Base-by-base conservation (phyloP, 2,888 invertebrate genomes). In the Amorpha juglandis region DNA sequence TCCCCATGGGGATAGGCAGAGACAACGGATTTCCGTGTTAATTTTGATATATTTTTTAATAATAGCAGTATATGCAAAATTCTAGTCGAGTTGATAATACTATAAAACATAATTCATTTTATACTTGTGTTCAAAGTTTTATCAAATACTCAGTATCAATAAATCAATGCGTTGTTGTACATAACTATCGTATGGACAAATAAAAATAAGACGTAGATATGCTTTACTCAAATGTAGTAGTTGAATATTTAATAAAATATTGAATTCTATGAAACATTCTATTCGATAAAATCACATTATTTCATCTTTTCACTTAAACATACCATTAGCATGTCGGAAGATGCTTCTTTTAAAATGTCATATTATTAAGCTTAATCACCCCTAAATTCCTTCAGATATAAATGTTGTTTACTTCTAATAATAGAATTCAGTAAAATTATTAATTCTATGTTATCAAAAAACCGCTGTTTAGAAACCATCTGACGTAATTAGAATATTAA, bases 201-300 rank as follows among this genome's bases (percentile, higher is more conserved):
- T 9, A 1, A 19, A 19, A 50, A 16, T 48, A 48, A 50, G 19
- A 8, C 19, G 50, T 50, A 50, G 19, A 50, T 50, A 50, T 9
- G 50, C 50, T 50, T 50, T 48, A 48, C 16, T 9, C 19, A 50
- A 19, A 19, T 19, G 50, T 42, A 42, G n/a, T 19, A 42, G n/a
- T 19, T 19, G 58, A 6, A 19, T 11, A 42, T 63, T 62, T 42
- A 62, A 68, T 67, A 70, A 81, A 81, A 83, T 84, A 84, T 80
- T 74, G 83, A 75, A 86, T 87, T 86, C 84, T 87, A 82, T 86
- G 83, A 83, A 82, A 71, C 72, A 12, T 27, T 27, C 1, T 27
- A 45, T n/a, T 45, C 21, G 16, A 64, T 33, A 53, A 12, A 48
- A 69, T 69, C 69, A 73, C 70, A 69, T 70, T 65, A 67, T 66